Evolutionary conservation across 2,797 vertebrate genomes (phyloP).

Genomic region (Threskiornis aethiopicus): DNA sequence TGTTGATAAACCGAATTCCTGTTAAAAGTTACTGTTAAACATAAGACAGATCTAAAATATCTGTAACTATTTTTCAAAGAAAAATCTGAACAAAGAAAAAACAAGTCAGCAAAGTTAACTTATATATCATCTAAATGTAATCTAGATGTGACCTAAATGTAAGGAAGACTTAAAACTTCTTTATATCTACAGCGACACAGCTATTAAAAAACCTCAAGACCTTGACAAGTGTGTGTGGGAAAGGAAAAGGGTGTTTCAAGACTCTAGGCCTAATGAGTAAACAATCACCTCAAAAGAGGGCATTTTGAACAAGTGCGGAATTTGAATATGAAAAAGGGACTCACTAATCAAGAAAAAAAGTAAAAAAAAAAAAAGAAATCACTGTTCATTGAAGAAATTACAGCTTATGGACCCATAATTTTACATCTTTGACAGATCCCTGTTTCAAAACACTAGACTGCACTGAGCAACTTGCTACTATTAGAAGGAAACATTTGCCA

Average conservation of each 20-base stretch:
- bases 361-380: no score
- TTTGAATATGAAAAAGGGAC: neutral
- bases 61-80: neutral
- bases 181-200: neutral
- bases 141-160: neutral
- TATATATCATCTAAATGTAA: neutral
- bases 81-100: neutral
- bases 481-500: neutral
- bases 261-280: neutral
- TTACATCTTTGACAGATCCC: neutral
- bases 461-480: no score
- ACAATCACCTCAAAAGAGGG: neutral
- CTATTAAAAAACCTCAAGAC: neutral
- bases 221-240: neutral
- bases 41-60: neutral
- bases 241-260: neutral
- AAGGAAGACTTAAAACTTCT: neutral
- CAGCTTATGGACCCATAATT: rapidly evolving
- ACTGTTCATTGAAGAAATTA: neutral
- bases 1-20: neutral
- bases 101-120: neutral
- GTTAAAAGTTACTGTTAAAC: neutral
- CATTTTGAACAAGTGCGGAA: neutral
- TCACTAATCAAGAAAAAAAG: neutral
- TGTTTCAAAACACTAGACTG: neutral